phyloP scores from a whole-genome alignment of 1,140 invertebrate genomes.

The Panonychus citri region DNA sequence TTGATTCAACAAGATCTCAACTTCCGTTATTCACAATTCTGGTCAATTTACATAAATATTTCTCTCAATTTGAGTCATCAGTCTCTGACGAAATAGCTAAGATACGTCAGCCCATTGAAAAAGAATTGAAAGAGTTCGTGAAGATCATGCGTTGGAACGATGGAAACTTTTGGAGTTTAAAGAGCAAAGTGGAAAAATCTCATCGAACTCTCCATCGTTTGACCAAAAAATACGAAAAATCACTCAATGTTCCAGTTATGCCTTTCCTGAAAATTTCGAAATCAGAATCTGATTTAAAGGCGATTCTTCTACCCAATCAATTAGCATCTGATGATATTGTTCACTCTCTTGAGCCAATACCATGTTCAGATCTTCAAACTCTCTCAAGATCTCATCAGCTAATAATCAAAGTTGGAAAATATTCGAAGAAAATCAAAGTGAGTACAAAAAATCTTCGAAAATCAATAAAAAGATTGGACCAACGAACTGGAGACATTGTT shows the following conservation, averaged over 20 bases:
- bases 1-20: neutral
- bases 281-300: too few species aligned
- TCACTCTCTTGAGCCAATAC: neutral
- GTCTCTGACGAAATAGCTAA: constrained; percentile 38
- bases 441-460: neutral
- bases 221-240: constrained; percentile 45
- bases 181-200: constrained; percentile 55
- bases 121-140: constrained; percentile 66
- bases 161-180: constrained; percentile 78
- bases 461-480: neutral
- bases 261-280: too few species aligned
- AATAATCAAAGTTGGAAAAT: constrained; percentile 19
- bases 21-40: constrained; percentile 15
- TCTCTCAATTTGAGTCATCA: constrained; percentile 43
- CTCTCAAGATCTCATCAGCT: constrained; percentile 30
- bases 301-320: too few species aligned
- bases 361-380: constrained; percentile 9
- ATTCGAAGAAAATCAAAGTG: constrained; percentile 6
- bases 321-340: too few species aligned
- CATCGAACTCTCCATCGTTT: constrained; percentile 65
- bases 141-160: constrained; percentile 92
- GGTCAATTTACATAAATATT: constrained; percentile 65
- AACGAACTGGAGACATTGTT: neutral
- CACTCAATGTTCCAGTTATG: neutral
- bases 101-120: constrained; percentile 53